Conservation (phyloP, 2,888 invertebrate species). For the Tipula confusa region DNA sequence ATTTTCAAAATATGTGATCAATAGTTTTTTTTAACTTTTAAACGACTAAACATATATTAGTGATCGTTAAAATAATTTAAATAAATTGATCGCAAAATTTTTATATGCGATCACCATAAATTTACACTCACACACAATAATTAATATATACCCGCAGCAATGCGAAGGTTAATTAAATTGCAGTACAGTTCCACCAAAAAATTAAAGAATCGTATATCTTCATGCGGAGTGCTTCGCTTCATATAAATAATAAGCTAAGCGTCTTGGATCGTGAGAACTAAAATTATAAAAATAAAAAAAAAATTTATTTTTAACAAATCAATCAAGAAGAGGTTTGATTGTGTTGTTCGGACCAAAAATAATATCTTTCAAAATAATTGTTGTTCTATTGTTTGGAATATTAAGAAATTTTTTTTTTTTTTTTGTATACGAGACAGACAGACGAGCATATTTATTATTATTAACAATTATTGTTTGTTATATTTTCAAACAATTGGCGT, state of each 20-base stretch:
- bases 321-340: slow-evolving; percentile 5
- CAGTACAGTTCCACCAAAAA: not conserved
- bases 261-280: not conserved
- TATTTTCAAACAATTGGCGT: not conserved
- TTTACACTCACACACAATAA: too few relatives aligned
- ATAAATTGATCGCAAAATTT: too few relatives aligned
- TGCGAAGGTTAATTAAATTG: not conserved
- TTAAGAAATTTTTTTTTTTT: not conserved
- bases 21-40: too few relatives aligned
- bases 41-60: too few relatives aligned
- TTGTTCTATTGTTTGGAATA: not conserved
- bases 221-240: not conserved
- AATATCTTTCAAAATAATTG: not conserved
- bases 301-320: not conserved
- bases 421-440: not conserved
- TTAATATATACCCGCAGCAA: too few relatives aligned
- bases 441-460: not conserved
- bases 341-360: not conserved
- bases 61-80: too few relatives aligned
- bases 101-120: too few relatives aligned
- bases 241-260: not conserved
- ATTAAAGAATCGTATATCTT: not conserved
- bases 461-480: not conserved
- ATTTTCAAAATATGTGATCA: too few relatives aligned
- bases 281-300: not conserved